phyloP scores from a whole-genome alignment of 2,113 vertebrate genomes.

The Brachionichthys hirsutus region DNA sequence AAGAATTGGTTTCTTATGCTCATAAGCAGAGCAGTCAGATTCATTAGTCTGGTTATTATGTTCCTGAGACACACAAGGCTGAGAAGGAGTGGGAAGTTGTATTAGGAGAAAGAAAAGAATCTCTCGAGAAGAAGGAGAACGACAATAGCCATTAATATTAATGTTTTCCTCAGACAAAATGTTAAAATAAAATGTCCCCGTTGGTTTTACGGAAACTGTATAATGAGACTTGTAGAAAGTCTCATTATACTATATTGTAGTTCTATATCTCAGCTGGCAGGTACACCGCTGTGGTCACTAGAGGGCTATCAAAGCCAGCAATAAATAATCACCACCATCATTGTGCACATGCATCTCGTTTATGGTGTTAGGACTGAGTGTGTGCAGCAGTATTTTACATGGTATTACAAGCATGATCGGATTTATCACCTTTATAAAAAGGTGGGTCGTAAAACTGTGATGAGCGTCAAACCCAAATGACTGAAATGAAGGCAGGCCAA shows the following conservation, averaged over 20 bases:
- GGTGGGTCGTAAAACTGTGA: conserved; percentile 20
- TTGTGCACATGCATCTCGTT: conserved; percentile 38
- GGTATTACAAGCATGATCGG: conserved; percentile 22
- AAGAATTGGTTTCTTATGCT: conserved; percentile 47
- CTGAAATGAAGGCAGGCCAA: no score
- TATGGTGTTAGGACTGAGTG: conserved; percentile 27
- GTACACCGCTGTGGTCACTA: conserved; percentile 58
- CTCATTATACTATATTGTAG: conserved; percentile 46
- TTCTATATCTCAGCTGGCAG: conserved; percentile 40
- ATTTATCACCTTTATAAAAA: conserved; percentile 27
- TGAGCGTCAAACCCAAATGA: neutral
- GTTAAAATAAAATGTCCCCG: conserved; percentile 9
- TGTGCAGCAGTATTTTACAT: conserved; percentile 24
- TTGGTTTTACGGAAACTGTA: conserved; percentile 25
- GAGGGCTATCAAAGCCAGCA: conserved; percentile 62
- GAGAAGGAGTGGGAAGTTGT: conserved; percentile 7
- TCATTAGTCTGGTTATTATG: conserved; percentile 43
- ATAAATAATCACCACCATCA: conserved; percentile 38
- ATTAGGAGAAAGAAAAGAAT: conserved; percentile 24
- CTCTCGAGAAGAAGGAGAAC: conserved; percentile 20
- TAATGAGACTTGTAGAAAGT: conserved; percentile 9
- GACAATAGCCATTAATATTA: conserved; percentile 18
- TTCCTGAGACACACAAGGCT: conserved; percentile 11
- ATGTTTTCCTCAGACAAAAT: conserved; percentile 6
- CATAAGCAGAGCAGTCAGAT: conserved; percentile 40